phyloP scores from a whole-genome alignment of 2,797 vertebrate species.

The Acipenser transmontanus region DNA sequence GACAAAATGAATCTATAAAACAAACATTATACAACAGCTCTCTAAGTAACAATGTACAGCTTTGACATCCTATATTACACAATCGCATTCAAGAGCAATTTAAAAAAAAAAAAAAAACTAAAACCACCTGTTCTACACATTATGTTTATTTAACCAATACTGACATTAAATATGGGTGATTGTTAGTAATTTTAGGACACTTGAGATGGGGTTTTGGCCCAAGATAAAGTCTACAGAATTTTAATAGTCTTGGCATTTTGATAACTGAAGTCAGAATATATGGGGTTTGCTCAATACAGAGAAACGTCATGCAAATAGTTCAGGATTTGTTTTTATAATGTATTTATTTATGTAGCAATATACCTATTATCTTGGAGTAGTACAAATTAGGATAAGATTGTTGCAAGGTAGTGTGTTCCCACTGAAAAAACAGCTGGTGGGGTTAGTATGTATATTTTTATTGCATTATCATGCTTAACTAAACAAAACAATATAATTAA shows the following conservation, averaged over 20 bases:
- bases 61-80: conserved; percentile 63
- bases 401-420: too few species aligned
- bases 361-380: too few species aligned
- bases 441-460: too few species aligned
- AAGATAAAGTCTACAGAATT: conserved; percentile 48
- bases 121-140: conserved; percentile 54
- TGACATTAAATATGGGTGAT: conserved; percentile 34
- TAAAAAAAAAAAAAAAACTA: conserved; percentile 31
- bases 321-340: too few species aligned
- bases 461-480: too few species aligned
- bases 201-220: conserved; percentile 43
- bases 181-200: conserved; percentile 55
- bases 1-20: conserved; percentile 61
- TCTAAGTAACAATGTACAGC: conserved; percentile 33
- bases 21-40: conserved; percentile 61
- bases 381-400: too few species aligned
- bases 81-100: conserved; percentile 57
- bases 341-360: too few species aligned
- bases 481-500: too few species aligned
- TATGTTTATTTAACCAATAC: conserved; percentile 49
- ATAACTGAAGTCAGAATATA: conserved; percentile 29
- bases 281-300: too few species aligned
- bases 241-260: conserved; percentile 40
- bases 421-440: too few species aligned
- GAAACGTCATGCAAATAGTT: too few species aligned